Conservation (phyloP, 2,888 invertebrate species). For the Palloptera scutellata region DNA sequence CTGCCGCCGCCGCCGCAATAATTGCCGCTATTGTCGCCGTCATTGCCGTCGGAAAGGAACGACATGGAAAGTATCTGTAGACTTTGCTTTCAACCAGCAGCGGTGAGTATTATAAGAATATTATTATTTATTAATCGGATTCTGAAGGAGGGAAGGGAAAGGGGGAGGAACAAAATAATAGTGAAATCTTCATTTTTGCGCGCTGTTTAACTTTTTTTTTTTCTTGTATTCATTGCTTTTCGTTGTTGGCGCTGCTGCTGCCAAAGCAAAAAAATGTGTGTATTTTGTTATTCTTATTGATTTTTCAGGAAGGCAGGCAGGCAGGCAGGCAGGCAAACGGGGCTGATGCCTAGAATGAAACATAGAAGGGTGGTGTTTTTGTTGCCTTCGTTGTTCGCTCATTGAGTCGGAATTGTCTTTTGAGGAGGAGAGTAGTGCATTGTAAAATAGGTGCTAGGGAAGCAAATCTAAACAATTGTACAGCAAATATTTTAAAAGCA, state of each 20-base stretch:
- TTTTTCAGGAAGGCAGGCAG: slow-evolving; percentile 44
- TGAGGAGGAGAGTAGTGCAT: too few relatives aligned
- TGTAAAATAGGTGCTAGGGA: too few relatives aligned
- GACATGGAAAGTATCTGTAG: slow-evolving; percentile 64
- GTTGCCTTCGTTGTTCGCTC: too few relatives aligned
- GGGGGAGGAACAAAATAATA: too few relatives aligned
- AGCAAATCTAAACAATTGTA: too few relatives aligned
- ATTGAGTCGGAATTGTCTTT: too few relatives aligned
- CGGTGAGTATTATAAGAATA: slow-evolving; percentile 46
- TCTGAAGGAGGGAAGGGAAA: too few relatives aligned
- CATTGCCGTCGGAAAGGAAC: slow-evolving; percentile 25
- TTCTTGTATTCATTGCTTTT: slow-evolving; percentile 8
- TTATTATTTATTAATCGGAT: neutral
- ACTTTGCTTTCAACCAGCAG: slow-evolving; percentile 64
- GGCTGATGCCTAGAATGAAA: neutral
- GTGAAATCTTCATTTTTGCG: neutral
- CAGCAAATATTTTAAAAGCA: too few relatives aligned
- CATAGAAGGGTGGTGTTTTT: too few relatives aligned
- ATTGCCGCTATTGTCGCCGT: neutral
- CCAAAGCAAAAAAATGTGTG: slow-evolving; percentile 43
- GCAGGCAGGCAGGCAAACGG: neutral
- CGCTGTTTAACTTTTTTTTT: neutral
- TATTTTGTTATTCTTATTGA: slow-evolving; percentile 61
- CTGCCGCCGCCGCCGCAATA: slow-evolving; percentile 9
- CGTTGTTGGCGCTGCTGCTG: slow-evolving; percentile 15